Evolutionary conservation across 2,888 invertebrate genomes (phyloP).

Genomic region (Andrena trimmerana): DNA sequence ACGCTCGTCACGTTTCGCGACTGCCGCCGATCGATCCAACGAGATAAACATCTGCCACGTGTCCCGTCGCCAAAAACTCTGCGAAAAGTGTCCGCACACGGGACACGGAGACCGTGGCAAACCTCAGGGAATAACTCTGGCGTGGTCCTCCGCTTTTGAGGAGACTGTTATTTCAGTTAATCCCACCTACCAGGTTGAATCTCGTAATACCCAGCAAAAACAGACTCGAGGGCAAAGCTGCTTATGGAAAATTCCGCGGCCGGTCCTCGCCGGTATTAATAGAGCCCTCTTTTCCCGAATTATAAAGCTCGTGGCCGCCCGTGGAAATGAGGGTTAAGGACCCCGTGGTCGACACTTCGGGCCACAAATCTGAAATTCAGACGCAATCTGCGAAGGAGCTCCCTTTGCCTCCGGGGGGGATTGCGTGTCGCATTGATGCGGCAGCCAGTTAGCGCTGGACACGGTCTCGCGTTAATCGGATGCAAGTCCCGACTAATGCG

Average conservation of each 20-base stretch:
- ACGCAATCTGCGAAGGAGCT: constrained; percentile 58
- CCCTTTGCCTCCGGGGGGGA: constrained; percentile 40
- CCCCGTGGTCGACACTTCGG: background rate
- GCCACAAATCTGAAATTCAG: constrained; percentile 36
- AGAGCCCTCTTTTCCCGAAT: background rate
- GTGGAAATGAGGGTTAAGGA: constrained; percentile 1
- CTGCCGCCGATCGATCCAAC: background rate
- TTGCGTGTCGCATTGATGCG: constrained; percentile 62
- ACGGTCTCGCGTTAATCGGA: constrained; percentile 64
- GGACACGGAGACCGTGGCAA: background rate
- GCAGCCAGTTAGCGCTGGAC: constrained; percentile 55
- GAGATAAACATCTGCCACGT: background rate
- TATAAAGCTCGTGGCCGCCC: background rate
- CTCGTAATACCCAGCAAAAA: background rate
- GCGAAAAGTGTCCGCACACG: background rate
- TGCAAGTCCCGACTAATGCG: constrained; percentile 68
- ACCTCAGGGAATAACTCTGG: background rate
- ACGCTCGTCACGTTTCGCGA: constrained; percentile 10
- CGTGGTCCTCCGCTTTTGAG: background rate
- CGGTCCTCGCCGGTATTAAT: background rate
- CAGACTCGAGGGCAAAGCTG: background rate
- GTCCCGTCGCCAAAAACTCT: background rate
- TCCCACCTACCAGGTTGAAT: background rate
- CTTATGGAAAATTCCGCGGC: background rate
- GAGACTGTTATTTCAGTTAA: constrained; percentile 18